Evolutionary conservation across 2,797 vertebrate species (phyloP).

Genomic region (Gambusia yucatana): DNA sequence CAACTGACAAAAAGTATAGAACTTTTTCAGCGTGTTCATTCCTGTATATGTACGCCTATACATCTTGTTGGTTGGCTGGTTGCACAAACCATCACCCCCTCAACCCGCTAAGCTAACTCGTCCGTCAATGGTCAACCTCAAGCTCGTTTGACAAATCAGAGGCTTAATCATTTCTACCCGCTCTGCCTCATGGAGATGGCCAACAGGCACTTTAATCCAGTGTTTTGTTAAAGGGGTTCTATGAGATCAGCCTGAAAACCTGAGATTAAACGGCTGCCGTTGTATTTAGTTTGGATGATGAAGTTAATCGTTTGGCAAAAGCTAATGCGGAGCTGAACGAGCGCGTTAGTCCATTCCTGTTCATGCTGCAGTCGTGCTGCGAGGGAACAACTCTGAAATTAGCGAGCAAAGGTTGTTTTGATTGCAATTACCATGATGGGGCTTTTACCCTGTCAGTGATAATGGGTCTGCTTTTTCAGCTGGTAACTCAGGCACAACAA

Average conservation of each 20-base stretch:
- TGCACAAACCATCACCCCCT: not conserved
- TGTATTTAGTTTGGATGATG: slow-evolving; percentile 1
- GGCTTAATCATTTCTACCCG: not conserved
- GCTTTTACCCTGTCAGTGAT: slow-evolving; percentile 5
- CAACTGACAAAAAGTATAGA: not conserved
- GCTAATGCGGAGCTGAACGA: not conserved
- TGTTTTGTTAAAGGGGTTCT: not conserved
- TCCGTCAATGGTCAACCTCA: not conserved
- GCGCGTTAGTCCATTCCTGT: not conserved
- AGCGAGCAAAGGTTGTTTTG: slow-evolving; percentile 9
- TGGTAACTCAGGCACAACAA: not conserved
- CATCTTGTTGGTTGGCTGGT: not conserved
- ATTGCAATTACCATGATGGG: slow-evolving; percentile 12
- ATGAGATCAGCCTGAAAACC: not conserved
- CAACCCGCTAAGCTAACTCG: not conserved
- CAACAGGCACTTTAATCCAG: not conserved
- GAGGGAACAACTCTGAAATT: not conserved
- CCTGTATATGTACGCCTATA: not conserved
- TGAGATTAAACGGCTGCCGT: not conserved
- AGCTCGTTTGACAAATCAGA: not conserved
- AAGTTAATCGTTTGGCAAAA: not conserved
- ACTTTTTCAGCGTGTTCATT: not conserved
- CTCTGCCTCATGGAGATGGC: not conserved
- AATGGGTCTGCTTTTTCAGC: not conserved
- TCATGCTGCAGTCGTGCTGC: not conserved